Percentiles rank a stretch among this genome's conserved stretches.
phyloP scores from a whole-genome alignment of 2,797 vertebrate species.

The Buceros bicornis region DNA sequence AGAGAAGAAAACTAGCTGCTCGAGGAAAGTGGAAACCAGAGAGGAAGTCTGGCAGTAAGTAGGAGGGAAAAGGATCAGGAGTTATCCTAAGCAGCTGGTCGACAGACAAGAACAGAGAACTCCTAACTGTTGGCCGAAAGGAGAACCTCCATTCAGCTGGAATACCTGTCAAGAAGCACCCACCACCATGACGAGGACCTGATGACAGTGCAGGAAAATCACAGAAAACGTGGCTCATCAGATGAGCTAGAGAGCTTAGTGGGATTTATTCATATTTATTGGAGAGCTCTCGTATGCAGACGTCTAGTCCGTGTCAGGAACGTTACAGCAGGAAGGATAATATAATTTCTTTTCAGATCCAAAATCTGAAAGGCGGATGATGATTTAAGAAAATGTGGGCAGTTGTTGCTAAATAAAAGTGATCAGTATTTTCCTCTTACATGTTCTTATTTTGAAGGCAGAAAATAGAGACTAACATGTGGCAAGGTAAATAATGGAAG shows the following conservation, averaged over 20 bases:
- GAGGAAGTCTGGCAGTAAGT: not conserved
- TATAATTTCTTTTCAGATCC: not conserved
- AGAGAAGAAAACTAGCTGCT: not conserved
- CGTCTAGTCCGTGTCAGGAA: not conserved
- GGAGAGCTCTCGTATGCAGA: not conserved
- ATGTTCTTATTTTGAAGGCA: not conserved
- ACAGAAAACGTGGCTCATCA: not conserved
- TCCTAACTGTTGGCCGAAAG: not conserved
- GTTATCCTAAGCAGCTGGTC: not conserved
- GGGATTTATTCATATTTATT: not conserved
- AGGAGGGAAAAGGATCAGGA: not conserved
- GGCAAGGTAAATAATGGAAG: not conserved
- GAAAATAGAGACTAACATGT: not conserved
- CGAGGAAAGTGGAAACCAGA: not conserved
- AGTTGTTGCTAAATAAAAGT: not conserved
- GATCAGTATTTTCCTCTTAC: not conserved
- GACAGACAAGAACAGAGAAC: not conserved
- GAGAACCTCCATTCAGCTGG: not conserved
- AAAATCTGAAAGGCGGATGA: not conserved
- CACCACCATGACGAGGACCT: not conserved
- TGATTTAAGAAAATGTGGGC: not conserved
- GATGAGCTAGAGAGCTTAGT: not conserved
- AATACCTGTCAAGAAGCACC: not conserved
- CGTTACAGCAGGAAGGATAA: not conserved
- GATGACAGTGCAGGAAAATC: not conserved